phyloP scores from a whole-genome alignment of 1,140 invertebrate species.

The Ericerus pela region DNA sequence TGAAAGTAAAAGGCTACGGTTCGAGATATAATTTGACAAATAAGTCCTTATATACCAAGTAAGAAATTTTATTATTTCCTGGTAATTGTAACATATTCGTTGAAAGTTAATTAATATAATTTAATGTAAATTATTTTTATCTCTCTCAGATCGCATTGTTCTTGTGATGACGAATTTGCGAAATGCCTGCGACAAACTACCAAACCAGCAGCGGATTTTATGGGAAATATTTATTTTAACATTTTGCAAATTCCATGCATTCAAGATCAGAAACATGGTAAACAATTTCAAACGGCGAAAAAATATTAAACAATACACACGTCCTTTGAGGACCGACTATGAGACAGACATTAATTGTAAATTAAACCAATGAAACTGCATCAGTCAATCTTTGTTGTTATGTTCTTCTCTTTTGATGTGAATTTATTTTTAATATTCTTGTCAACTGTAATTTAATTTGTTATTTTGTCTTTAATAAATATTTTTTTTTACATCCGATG shows the following conservation, averaged over 20 bases:
- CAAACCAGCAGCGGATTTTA: slow-evolving; percentile 49
- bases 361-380: no score
- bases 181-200: slow-evolving; percentile 59
- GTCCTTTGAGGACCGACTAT: no score
- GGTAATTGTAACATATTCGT: background rate
- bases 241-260: slow-evolving; percentile 62
- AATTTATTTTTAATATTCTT: no score
- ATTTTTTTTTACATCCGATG: no score
- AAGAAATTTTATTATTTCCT: no score
- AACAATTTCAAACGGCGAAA: slow-evolving; percentile 14
- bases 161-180: slow-evolving; percentile 65
- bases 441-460: no score
- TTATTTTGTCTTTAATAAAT: no score
- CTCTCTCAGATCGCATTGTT: slow-evolving; percentile 53
- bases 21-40: slow-evolving; percentile 66
- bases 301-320: slow-evolving; percentile 17
- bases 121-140: slow-evolving; percentile 11
- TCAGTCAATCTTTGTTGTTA: no score
- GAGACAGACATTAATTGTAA: no score
- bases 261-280: slow-evolving; percentile 34
- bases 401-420: no score
- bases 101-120: background rate
- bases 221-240: slow-evolving; percentile 81
- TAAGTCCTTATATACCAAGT: slow-evolving; percentile 71
- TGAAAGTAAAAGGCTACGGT: slow-evolving; percentile 55